Evolutionary conservation across 2,797 vertebrate species (phyloP), one percentile per base, ranked within the genome.

Genomic region (Lagodon rhomboides): DNA sequence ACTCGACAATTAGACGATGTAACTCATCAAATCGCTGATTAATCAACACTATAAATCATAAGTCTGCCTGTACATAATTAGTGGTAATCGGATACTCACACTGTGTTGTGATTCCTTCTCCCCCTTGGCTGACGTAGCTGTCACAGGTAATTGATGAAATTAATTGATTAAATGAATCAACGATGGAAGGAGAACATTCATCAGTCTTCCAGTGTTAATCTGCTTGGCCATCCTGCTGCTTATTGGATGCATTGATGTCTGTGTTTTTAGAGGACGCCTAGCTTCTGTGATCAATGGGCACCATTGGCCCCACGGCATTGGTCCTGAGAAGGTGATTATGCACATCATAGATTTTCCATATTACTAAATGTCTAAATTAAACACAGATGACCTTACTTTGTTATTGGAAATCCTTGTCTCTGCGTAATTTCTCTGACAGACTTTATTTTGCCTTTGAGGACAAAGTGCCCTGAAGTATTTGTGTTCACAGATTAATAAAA

Each of bases 301-400:
- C 58, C 9, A 1, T 18, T 20, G 59, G 65, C 55, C 68, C 54
- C 34, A 27, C 12, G 17, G 73, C 46, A 0, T 60, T 27, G 0
- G 20, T 72, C 58, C 66, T 34, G 62, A 65, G 62, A 73, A 84
- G 75, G 85, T 82, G 83, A 93, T 92, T 91, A 93, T 88, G 86
- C 79, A 70, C 62, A 46, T 73, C 69, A 92, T 88, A 79, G 92
- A 94, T 94, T 92, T 89, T 86, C 91, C 85, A 93, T 93, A 91
- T 87, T 87, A 85, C 80, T 86, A 77, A 85, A 88, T 78, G 73
- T 88, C 66, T 84, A 90, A 89, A 91, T 91, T 85, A 91, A 92
- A 91, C 90, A 89, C 69, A 76, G 77, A 77, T 85, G 86, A 91
- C 91, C 86, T 93, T 86, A 75, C 75, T 80, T 64, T 64, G 58